Conservation (phyloP, 2,888 invertebrate species). For the Tipula helvola region DNA sequence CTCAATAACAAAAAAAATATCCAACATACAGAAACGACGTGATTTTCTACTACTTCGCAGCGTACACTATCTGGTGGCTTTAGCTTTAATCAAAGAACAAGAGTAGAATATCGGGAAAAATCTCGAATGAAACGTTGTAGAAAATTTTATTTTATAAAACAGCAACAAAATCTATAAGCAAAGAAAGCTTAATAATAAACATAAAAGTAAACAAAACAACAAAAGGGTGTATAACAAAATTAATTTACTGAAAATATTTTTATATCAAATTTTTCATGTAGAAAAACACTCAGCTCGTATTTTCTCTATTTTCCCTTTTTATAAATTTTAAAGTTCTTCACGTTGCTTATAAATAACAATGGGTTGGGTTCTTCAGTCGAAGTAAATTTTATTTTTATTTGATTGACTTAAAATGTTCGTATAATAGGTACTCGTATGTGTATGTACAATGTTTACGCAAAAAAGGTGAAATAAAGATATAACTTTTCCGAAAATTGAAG, state of each 20-base stretch:
- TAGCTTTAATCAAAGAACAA: background rate
- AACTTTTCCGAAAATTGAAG: background rate
- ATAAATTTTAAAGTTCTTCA: background rate
- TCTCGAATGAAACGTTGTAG: background rate
- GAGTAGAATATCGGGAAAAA: background rate
- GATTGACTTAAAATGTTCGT: background rate
- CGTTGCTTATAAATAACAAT: background rate
- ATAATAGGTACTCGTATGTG: background rate
- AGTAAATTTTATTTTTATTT: background rate
- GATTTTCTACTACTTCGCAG: background rate
- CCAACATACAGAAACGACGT: no score
- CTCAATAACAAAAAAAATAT: no score
- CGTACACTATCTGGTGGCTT: background rate
- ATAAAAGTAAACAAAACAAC: background rate
- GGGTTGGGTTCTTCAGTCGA: background rate
- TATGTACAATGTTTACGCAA: background rate
- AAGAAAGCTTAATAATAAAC: background rate
- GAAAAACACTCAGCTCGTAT: background rate
- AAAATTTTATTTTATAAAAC: background rate
- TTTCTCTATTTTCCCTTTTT: background rate
- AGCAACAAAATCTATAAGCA: background rate
- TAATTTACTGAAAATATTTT: background rate
- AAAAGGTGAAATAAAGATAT: background rate
- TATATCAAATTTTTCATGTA: background rate
- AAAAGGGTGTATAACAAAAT: background rate